Percentiles rank a stretch among this genome's conserved stretches.
phyloP scores from a whole-genome alignment of 1,140 invertebrate genomes.

The Pachyrhynchus sulphureomaculatus region DNA sequence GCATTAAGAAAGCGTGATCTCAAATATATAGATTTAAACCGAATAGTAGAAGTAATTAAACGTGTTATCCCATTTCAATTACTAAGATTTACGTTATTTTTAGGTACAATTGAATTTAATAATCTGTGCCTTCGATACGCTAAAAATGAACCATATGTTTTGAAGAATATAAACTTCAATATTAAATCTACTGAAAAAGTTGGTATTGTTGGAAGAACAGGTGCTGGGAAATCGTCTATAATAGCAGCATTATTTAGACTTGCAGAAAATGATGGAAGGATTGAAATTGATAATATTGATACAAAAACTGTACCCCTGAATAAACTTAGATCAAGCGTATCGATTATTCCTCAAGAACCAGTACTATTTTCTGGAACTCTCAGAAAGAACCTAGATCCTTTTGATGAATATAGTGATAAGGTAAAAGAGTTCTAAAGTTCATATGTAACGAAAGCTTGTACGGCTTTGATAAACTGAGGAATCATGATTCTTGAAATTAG shows the following conservation, averaged over 20 bases:
- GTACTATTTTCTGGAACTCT: slow-evolving; percentile 68
- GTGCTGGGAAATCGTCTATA: slow-evolving; percentile 69
- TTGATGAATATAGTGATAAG: slow-evolving; percentile 59
- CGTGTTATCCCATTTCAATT: too few species aligned
- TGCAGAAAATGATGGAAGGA: slow-evolving; percentile 65
- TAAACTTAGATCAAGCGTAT: slow-evolving; percentile 63
- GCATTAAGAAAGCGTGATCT: too few species aligned
- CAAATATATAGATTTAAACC: too few species aligned
- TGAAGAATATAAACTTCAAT: slow-evolving; percentile 63
- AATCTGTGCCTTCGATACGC: slow-evolving; percentile 68
- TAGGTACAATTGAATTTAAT: too few species aligned
- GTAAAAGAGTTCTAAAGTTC: slow-evolving; percentile 46
- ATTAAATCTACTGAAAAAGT: slow-evolving; percentile 66
- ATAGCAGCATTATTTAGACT: slow-evolving; percentile 72
- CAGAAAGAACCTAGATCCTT: slow-evolving; percentile 63
- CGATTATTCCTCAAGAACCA: slow-evolving; percentile 73
- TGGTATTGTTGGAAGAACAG: slow-evolving; percentile 64
- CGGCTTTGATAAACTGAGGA: neutral
- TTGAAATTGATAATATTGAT: slow-evolving; percentile 61
- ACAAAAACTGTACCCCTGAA: slow-evolving; percentile 55
- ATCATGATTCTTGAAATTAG: too few species aligned
- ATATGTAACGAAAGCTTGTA: neutral
- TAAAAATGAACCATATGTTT: slow-evolving; percentile 61
- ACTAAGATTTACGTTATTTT: too few species aligned
- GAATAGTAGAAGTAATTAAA: too few species aligned